Percentiles rank a stretch among this genome's conserved stretches.
Conservation (phyloP, 1,140 invertebrate species). For the Harlomillsia oculata region DNA sequence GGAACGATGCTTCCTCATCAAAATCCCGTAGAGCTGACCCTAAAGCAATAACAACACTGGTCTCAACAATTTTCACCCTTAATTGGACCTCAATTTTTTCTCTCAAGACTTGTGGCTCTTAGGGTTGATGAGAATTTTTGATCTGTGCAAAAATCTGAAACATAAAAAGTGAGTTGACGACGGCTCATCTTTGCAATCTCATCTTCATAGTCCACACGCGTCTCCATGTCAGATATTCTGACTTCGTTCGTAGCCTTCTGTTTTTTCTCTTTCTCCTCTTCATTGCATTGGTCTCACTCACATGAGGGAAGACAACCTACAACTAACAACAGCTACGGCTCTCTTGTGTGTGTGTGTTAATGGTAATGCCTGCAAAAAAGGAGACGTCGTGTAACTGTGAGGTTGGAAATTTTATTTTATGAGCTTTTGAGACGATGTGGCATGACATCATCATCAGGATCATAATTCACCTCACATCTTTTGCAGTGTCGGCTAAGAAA, state of each 20-base stretch:
- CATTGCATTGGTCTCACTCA: neutral
- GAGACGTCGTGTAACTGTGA: too few species aligned
- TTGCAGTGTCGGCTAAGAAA: too few species aligned
- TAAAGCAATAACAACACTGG: slow-evolving; percentile 12
- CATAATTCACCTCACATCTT: too few species aligned
- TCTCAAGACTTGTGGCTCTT: neutral
- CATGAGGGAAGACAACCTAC: neutral
- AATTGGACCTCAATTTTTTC: slow-evolving; percentile 22
- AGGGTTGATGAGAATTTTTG: neutral
- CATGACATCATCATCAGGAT: too few species aligned
- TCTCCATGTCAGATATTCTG: neutral
- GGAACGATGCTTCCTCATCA: slow-evolving; percentile 25
- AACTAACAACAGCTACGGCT: too few species aligned
- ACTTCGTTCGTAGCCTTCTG: neutral
- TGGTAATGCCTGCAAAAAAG: too few species aligned
- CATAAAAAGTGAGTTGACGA: neutral
- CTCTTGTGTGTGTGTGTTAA: neutral
- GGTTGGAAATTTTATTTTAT: too few species aligned
- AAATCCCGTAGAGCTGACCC: slow-evolving; percentile 26
- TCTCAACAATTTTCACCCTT: slow-evolving; percentile 24
- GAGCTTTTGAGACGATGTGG: too few species aligned
- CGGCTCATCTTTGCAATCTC: neutral
- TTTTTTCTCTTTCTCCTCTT: neutral
- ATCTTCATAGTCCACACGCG: neutral
- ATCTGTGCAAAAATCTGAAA: neutral